These are phyloP conservation scores for Dynastes maya DNA, from an alignment of 2,888 invertebrate genomes.

Conservation along the genomic window DNA sequence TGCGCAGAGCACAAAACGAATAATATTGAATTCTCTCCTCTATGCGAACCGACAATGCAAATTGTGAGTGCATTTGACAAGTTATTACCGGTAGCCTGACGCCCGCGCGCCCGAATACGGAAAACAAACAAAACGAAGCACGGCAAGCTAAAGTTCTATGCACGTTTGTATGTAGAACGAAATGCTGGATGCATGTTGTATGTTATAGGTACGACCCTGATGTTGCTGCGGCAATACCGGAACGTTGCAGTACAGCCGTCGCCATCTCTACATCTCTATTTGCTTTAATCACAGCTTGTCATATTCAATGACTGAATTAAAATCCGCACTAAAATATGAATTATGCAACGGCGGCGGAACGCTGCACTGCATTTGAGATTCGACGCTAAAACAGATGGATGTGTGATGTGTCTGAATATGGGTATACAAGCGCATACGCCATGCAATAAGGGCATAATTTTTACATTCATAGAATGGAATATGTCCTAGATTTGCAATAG, in stretches of 20 bases:
- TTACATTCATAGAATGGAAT: background rate
- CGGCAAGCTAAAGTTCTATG: conserved; percentile 44
- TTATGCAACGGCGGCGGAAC: conserved; percentile 39
- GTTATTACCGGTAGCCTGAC: conserved; percentile 62
- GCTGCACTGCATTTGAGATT: background rate
- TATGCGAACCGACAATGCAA: conserved; percentile 46
- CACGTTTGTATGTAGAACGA: background rate
- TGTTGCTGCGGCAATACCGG: background rate
- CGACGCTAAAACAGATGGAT: background rate
- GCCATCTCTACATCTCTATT: conserved; percentile 49
- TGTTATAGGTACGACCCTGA: background rate
- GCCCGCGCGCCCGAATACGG: conserved; percentile 54
- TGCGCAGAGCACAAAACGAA: background rate
- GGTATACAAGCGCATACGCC: background rate
- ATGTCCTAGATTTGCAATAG: background rate
- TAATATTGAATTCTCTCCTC: conserved; percentile 32
- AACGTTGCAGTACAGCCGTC: conserved; percentile 19
- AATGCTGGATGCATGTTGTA: background rate
- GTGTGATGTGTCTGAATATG: background rate
- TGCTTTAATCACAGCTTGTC: conserved; percentile 57
- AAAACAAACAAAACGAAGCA: conserved; percentile 51
- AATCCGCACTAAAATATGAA: conserved; percentile 46
- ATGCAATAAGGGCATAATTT: conserved; percentile 14
- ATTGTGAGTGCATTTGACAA: conserved; percentile 61
- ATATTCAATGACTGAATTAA: conserved; percentile 54